Evolutionary conservation across 2,888 invertebrate genomes (phyloP).

Genomic region (Acronicta leporina): DNA sequence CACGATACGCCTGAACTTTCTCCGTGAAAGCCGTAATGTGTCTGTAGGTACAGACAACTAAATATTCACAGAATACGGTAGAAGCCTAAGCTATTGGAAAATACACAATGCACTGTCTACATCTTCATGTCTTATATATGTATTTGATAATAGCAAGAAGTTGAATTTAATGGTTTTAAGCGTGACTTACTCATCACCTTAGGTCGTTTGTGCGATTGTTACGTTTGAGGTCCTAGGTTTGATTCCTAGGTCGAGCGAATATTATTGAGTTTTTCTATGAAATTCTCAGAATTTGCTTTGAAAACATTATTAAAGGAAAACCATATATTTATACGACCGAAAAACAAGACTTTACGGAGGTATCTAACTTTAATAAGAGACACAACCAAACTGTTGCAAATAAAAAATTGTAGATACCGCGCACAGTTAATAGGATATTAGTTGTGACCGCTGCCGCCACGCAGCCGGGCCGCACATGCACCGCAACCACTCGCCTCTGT

Average conservation of each 20-base stretch:
- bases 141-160: too few relatives aligned
- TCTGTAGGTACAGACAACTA: slow-evolving; percentile 15
- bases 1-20: slow-evolving; percentile 44
- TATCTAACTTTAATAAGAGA: not conserved
- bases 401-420: slow-evolving; percentile 18
- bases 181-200: too few relatives aligned
- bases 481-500: slow-evolving; percentile 18
- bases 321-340: too few relatives aligned
- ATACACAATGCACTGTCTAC: too few relatives aligned
- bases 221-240: too few relatives aligned
- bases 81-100: not conserved
- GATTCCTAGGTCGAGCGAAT: too few relatives aligned
- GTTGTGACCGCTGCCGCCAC: slow-evolving; percentile 22
- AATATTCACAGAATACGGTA: not conserved
- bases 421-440: slow-evolving; percentile 31
- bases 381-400: slow-evolving; percentile 23
- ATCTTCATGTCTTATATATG: too few relatives aligned
- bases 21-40: slow-evolving; percentile 35
- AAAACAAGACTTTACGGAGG: slow-evolving; percentile 2
- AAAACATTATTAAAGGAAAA: too few relatives aligned
- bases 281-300: too few relatives aligned
- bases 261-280: too few relatives aligned
- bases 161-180: too few relatives aligned
- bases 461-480: slow-evolving; percentile 15
- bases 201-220: too few relatives aligned